Conservation (phyloP, 2,888 invertebrate species). For the Diplazon laetatorius region DNA sequence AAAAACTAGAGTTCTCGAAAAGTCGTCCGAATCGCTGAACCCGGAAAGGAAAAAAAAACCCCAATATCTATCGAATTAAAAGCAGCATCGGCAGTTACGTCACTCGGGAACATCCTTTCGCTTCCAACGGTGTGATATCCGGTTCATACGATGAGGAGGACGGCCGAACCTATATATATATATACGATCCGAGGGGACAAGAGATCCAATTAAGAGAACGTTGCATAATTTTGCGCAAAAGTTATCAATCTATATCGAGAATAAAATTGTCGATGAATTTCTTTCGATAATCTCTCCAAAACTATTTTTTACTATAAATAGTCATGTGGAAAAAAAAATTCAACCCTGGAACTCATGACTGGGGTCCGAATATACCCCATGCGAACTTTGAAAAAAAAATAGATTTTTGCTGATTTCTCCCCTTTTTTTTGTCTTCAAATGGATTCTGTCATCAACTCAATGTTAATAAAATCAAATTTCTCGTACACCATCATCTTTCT, state of each 20-base stretch:
- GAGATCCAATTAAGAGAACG: slow-evolving; percentile 36
- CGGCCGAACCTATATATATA: neutral
- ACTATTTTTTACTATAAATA: neutral
- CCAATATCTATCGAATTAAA: slow-evolving; percentile 63
- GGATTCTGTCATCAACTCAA: too few species aligned
- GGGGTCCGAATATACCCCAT: too few species aligned
- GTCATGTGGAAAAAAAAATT: neutral
- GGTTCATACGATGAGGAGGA: slow-evolving; percentile 24
- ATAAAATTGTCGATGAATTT: slow-evolving; percentile 34
- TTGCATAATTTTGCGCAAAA: slow-evolving; percentile 36
- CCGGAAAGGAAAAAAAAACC: too few species aligned
- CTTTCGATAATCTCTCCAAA: slow-evolving; percentile 5
- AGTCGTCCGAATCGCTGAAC: slow-evolving; percentile 31
- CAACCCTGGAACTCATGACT: too few species aligned
- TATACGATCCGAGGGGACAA: slow-evolving; percentile 29
- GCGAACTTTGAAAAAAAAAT: too few species aligned
- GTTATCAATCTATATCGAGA: slow-evolving; percentile 35
- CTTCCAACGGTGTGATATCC: slow-evolving; percentile 29
- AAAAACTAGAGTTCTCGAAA: slow-evolving; percentile 42
- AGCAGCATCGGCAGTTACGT: slow-evolving; percentile 11
- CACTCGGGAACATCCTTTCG: slow-evolving; percentile 18
- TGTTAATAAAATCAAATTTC: too few species aligned
- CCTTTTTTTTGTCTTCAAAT: too few species aligned
- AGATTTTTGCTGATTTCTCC: too few species aligned
- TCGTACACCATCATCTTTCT: too few species aligned